Base-by-base conservation (phyloP, 35 echinoderm and acorn worm species). In the Apostichopus californicus region DNA sequence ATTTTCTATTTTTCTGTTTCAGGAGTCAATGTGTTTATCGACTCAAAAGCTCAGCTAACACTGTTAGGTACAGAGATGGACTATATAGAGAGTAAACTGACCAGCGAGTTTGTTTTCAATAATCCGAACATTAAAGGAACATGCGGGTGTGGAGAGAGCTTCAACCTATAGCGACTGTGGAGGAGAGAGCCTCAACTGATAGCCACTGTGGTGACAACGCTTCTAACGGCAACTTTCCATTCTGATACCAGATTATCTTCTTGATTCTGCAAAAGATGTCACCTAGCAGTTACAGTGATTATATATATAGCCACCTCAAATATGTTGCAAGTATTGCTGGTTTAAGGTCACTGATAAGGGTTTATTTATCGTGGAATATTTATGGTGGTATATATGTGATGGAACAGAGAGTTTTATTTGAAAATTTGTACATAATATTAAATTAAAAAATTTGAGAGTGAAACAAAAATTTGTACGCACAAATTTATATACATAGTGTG, bases 11-110 rank as follows among this genome's bases (percentile, higher is more conserved):
- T 77, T 80, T 94, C 55, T 93, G 88, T 65, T 91, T 26, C 92
- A 98, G 97, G 97, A 79, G 95, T 96, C 22, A 93, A 94, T 77
- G 84, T 99, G 77, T 96, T 92, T 78, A 93, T 99, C 20, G 97
- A 99, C 89, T 96, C 97, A 5, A 99, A 99, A 63, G 97, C 97
- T 77, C 97, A 99, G 72, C 86, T 99, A 57, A 91, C 95, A 78
- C 79, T 99, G 15, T 80, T 99, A 77, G 97, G 97, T 83, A 99
- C 97, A 77, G 97, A 99, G 83, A 96, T 99, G 97, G 97, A 99
- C 83, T 99, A 82, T 93, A 91, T 96, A 57, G 93, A 96, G 73
- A 83, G 14, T 17, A 95, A 77, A 72, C 90, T 99, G 4, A 91
- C 80, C 79, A 96, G 93, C 78, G 97, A 96, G 93, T 99, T 99